Conservation (phyloP, 1,140 invertebrate species). For the Arion vulgaris region DNA sequence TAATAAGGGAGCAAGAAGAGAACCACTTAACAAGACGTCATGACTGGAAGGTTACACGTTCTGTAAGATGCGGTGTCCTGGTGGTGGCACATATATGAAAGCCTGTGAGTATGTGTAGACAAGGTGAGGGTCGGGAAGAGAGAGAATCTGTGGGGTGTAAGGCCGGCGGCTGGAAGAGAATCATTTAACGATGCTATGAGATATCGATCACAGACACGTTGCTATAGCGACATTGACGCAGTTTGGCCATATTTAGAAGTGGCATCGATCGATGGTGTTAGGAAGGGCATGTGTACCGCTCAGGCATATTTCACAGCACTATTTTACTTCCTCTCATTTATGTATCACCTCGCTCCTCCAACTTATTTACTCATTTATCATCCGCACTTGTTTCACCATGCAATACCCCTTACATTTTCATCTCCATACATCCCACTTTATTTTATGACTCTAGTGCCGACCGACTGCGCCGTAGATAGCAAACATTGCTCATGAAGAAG, state of each 20-base stretch:
- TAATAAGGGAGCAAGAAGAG: no score
- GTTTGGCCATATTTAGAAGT: slow-evolving; percentile 20
- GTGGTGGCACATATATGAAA: no score
- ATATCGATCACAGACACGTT: background rate
- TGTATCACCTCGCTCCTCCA: background rate
- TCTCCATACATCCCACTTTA: background rate
- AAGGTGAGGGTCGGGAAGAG: background rate
- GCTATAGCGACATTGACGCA: slow-evolving; percentile 9
- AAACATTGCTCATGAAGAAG: background rate
- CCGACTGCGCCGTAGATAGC: no score
- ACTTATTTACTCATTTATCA: background rate
- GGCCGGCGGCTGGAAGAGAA: background rate
- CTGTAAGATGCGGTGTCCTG: no score
- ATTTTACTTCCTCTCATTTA: background rate
- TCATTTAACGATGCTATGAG: background rate
- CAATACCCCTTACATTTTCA: no score
- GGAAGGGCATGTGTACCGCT: background rate
- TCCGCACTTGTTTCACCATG: slow-evolving; percentile 1
- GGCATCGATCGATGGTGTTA: background rate
- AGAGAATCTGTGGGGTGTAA: background rate
- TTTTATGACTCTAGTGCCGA: background rate
- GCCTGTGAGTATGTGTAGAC: no score
- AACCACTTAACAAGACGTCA: no score
- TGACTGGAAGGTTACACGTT: no score
- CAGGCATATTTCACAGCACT: background rate